Conservation (phyloP, 2,888 invertebrate genomes). For the Tanaodytes sp. region DNA sequence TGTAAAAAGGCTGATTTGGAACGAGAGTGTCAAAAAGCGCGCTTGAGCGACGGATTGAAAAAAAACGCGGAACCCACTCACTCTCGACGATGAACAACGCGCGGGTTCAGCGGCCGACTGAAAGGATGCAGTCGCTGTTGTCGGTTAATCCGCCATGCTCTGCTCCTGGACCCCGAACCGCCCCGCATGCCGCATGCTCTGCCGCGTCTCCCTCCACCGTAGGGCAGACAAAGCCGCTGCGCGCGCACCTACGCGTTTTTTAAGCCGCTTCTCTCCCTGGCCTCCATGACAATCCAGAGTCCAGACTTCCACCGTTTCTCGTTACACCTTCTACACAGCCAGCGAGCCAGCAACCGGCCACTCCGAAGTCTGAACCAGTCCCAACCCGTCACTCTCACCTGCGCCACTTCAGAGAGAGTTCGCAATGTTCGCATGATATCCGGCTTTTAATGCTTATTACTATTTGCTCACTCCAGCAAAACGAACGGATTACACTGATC, state of each 20-base stretch:
- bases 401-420: conserved; percentile 35
- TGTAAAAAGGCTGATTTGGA: too few species aligned
- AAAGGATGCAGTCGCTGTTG: conserved; percentile 71
- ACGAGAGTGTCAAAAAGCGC: too few species aligned
- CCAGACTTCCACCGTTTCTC: conserved; percentile 27
- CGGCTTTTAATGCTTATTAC: too few species aligned
- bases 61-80: conserved; percentile 53
- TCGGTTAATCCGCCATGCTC: conserved; percentile 67
- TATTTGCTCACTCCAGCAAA: too few species aligned
- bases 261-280: conserved; percentile 55
- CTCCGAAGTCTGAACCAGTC: conserved; percentile 26
- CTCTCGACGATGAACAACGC: conserved; percentile 67
- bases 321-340: conserved; percentile 24
- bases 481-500: too few species aligned
- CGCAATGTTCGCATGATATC: too few species aligned
- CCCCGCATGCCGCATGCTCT: conserved; percentile 63
- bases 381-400: conserved; percentile 48
- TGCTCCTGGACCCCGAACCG: conserved; percentile 65
- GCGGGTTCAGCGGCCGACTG: conserved; percentile 73
- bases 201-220: conserved; percentile 53
- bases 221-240: conserved; percentile 70
- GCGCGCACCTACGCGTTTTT: conserved; percentile 70
- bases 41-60: too few species aligned
- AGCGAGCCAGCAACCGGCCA: conserved; percentile 37
- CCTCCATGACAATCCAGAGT: too few species aligned